A percentile compares a stretch with the other conserved stretches of the same genome.
Evolutionary conservation across 2,113 vertebrate genomes (phyloP).

Genomic region (Pollachius pollachius): DNA sequence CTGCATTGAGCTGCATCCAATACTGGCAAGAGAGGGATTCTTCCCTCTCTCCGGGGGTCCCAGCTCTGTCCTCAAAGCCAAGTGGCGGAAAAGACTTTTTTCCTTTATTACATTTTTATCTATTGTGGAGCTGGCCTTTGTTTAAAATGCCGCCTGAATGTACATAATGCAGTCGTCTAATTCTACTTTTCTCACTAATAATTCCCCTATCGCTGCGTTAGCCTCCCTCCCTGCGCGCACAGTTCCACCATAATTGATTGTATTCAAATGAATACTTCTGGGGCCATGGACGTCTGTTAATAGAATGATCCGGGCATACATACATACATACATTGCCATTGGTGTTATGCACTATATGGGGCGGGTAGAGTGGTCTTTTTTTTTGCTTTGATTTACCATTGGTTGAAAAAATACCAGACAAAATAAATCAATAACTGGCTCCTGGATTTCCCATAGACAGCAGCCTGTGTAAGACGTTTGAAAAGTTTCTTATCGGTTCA

Average conservation of each 20-base stretch:
- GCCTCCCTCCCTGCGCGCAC: no score
- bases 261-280: not conserved
- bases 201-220: no score
- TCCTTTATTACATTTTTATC: no score
- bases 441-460: constrained; percentile 30
- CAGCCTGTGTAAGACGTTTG: constrained; percentile 45
- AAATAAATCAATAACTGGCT: constrained; percentile 28
- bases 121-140: no score
- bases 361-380: not conserved
- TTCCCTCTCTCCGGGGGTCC: no score
- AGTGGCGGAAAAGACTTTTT: no score
- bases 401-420: constrained; percentile 18
- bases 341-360: not conserved
- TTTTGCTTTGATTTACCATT: not conserved
- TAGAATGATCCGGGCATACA: not conserved
- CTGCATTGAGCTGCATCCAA: not conserved
- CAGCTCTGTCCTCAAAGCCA: no score
- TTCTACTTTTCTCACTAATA: no score
- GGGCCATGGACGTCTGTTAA: not conserved
- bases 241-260: not conserved
- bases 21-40: constrained; percentile 4
- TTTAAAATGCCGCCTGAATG: no score
- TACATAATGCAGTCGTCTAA: no score
- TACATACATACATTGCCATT: not conserved
- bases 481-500: constrained; percentile 69